A percentile compares a stretch with the other conserved stretches of the same genome.
These are phyloP conservation scores for Platichthys stellatus DNA, from an alignment of 2,113 vertebrate genomes.

Conservation along the genomic window DNA sequence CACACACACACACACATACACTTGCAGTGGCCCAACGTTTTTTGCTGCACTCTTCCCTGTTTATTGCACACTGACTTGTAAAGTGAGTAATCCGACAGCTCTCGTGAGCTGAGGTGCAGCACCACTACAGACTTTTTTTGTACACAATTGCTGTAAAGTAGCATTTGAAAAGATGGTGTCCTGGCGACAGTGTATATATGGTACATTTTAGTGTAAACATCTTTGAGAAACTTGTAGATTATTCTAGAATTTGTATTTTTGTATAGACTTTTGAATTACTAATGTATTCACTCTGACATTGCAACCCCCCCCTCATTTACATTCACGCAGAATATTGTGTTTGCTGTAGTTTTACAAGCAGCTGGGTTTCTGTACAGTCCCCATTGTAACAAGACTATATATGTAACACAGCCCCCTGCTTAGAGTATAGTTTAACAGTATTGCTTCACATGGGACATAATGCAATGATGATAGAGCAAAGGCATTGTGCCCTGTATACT, in stretches of 20 bases:
- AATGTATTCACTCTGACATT: slow-evolving; percentile 52
- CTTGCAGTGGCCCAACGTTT: slow-evolving; percentile 72
- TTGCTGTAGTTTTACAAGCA: slow-evolving; percentile 44
- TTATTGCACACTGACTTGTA: slow-evolving; percentile 73
- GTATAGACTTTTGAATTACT: slow-evolving; percentile 78
- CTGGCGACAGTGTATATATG: slow-evolving; percentile 77
- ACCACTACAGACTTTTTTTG: slow-evolving; percentile 72
- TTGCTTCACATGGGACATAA: slow-evolving; percentile 70
- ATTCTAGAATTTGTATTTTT: slow-evolving; percentile 86
- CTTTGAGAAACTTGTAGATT: slow-evolving; percentile 79
- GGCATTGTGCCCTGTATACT: slow-evolving; percentile 49
- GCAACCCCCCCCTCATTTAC: slow-evolving; percentile 43
- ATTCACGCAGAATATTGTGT: slow-evolving; percentile 52
- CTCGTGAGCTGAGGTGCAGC: slow-evolving; percentile 50
- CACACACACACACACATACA: slow-evolving; percentile 11
- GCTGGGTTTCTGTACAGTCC: slow-evolving; percentile 62
- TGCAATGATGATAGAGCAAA: slow-evolving; percentile 65
- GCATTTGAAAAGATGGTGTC: slow-evolving; percentile 70
- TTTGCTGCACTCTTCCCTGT: slow-evolving; percentile 70
- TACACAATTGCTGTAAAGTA: slow-evolving; percentile 81
- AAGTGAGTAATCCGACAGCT: slow-evolving; percentile 61
- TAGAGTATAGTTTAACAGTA: slow-evolving; percentile 63
- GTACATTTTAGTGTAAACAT: slow-evolving; percentile 76
- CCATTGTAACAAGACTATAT: slow-evolving; percentile 48
- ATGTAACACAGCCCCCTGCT: slow-evolving; percentile 52